These are phyloP conservation scores for Ciconia maguari DNA, from an alignment of 2,113 vertebrate genomes.

Conservation along the genomic window DNA sequence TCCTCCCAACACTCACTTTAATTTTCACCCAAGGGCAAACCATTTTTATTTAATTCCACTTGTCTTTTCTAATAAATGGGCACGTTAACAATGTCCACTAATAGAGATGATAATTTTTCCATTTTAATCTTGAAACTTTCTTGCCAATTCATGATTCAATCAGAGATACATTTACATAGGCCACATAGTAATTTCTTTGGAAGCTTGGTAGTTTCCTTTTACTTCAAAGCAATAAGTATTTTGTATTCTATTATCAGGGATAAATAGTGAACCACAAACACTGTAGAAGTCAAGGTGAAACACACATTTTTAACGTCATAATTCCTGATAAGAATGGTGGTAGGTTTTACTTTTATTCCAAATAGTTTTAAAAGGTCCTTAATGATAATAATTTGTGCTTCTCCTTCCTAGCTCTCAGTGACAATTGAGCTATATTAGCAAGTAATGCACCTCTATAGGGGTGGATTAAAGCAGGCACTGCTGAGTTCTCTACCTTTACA, in stretches of 20 bases:
- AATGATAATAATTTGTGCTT: background rate
- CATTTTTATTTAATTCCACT: conserved; percentile 61
- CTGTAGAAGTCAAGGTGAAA: background rate
- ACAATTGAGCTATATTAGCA: background rate
- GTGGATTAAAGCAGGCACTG: background rate
- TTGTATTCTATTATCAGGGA: background rate
- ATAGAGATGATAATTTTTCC: conserved; percentile 42
- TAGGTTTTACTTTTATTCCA: background rate
- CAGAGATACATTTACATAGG: background rate
- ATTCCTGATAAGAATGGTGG: background rate
- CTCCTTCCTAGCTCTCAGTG: background rate
- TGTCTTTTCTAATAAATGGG: conserved; percentile 59
- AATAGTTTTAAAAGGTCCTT: background rate
- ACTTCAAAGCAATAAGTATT: background rate
- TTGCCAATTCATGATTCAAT: background rate
- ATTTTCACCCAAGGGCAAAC: conserved; percentile 64
- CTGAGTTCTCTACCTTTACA: background rate
- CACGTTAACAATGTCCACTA: conserved; percentile 38
- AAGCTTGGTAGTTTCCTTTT: background rate
- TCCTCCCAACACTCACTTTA: conserved; percentile 32
- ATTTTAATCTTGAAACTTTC: conserved; percentile 44
- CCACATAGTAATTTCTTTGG: background rate
- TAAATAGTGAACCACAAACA: background rate
- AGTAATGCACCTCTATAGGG: background rate
- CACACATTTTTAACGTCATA: background rate